Conservation (phyloP, 2,888 invertebrate genomes). For the Holacanthella duospinosa region DNA sequence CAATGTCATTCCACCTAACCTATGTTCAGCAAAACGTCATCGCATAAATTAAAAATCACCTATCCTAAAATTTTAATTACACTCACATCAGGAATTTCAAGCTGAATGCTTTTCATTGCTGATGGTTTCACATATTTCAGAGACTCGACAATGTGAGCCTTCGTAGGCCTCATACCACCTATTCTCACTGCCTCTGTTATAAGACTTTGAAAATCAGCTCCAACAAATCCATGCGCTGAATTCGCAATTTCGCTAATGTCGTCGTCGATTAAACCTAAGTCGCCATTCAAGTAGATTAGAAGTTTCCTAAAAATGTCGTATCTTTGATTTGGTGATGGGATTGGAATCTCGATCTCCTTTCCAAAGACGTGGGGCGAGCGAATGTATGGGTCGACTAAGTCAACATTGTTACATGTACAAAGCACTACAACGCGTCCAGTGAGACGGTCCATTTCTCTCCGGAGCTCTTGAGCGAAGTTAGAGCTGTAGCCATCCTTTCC, state of each 20-base stretch:
- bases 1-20: conserved; percentile 80
- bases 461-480: conserved; percentile 16
- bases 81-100: conserved; percentile 72
- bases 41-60: not conserved
- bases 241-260: conserved; percentile 55
- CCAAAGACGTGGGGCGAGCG: conserved; percentile 68
- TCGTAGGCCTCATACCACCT: conserved; percentile 34
- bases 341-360: conserved; percentile 66
- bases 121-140: conserved; percentile 66
- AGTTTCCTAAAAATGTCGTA: conserved; percentile 58
- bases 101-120: conserved; percentile 78
- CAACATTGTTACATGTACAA: conserved; percentile 66
- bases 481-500: conserved; percentile 16
- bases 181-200: conserved; percentile 36
- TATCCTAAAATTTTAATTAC: conserved; percentile 12
- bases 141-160: conserved; percentile 53
- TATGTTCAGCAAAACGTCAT: conserved; percentile 22
- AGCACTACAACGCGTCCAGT: conserved; percentile 53
- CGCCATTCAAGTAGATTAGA: conserved; percentile 50
- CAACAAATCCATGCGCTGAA: conserved; percentile 79
- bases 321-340: conserved; percentile 58
- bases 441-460: conserved; percentile 18
- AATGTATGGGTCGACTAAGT: conserved; percentile 61
- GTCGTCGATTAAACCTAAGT: conserved; percentile 44
- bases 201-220: conserved; percentile 66